Evolutionary conservation across 64 coral and sea anemone species (phyloP).

Genomic region (Stichodactyla helianthus): DNA sequence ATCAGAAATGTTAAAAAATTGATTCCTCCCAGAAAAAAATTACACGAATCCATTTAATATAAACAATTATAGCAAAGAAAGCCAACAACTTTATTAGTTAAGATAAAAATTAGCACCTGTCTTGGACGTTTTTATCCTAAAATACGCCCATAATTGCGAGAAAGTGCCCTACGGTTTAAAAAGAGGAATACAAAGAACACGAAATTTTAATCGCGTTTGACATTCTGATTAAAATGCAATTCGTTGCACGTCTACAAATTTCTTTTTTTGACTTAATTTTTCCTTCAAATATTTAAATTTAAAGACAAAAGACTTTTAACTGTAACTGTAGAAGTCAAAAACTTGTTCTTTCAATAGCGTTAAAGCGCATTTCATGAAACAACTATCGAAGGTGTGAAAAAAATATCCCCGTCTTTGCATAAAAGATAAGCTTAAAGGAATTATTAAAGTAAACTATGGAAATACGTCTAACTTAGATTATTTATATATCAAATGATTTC

Average conservation of each 20-base stretch:
- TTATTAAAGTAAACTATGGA: background rate
- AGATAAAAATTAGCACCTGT: background rate
- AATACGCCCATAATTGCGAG: background rate
- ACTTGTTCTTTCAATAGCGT: background rate
- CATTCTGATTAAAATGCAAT: background rate
- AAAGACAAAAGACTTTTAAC: background rate
- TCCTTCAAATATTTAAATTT: background rate
- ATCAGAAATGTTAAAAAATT: background rate
- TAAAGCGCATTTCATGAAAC: background rate
- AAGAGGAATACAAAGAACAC: background rate
- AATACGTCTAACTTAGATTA: background rate
- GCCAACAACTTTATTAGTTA: background rate
- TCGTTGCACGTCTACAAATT: background rate
- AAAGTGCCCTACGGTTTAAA: background rate
- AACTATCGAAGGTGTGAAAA: background rate
- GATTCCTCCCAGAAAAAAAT: background rate
- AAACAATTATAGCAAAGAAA: background rate
- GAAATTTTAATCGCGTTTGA: background rate
- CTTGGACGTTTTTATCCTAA: background rate
- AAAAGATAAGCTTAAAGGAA: background rate
- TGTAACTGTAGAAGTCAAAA: background rate
- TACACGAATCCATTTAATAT: background rate
- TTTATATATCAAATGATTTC: background rate
- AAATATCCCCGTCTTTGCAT: background rate
- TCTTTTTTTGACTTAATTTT: background rate